A percentile compares a stretch with the other conserved stretches of the same genome.
These are phyloP conservation scores for Congeria kusceri DNA, from an alignment of 2,888 invertebrate species.

Conservation along the genomic window DNA sequence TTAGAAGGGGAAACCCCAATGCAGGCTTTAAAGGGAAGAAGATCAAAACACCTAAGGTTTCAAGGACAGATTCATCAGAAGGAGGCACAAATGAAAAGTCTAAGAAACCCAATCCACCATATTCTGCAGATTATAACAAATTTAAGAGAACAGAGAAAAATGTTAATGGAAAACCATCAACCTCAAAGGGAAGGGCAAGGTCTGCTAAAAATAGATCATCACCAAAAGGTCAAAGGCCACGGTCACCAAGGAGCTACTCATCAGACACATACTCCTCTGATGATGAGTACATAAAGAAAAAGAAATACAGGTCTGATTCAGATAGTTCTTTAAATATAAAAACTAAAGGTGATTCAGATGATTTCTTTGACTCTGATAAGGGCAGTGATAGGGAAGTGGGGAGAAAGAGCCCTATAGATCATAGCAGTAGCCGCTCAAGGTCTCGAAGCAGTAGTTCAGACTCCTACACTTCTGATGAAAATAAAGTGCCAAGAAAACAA, in stretches of 20 bases:
- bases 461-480: slow-evolving; percentile 12
- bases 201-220: slow-evolving; percentile 40
- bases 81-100: slow-evolving; percentile 5
- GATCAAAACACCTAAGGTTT: slow-evolving; percentile 35
- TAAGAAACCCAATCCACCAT: slow-evolving; percentile 47
- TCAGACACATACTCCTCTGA: slow-evolving; percentile 59
- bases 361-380: slow-evolving; percentile 59
- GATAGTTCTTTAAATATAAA: slow-evolving; percentile 24
- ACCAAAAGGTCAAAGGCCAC: slow-evolving; percentile 49
- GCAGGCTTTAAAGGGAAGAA: slow-evolving; percentile 61
- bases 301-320: slow-evolving; percentile 36
- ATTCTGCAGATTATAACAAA: slow-evolving; percentile 57
- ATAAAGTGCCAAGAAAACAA: slow-evolving; percentile 1
- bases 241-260: slow-evolving; percentile 53
- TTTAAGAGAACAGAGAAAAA: slow-evolving; percentile 44
- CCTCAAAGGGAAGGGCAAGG: slow-evolving; percentile 29
- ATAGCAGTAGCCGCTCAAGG: not conserved
- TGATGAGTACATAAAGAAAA: slow-evolving; percentile 44
- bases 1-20: slow-evolving; percentile 33
- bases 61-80: slow-evolving; percentile 50
- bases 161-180: slow-evolving; percentile 42
- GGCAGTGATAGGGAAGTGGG: not conserved
- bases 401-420: slow-evolving; percentile 6
- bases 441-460: slow-evolving; percentile 13
- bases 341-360: slow-evolving; percentile 37